phyloP scores from a whole-genome alignment of 1,140 invertebrate genomes.

The Drosophila sturtevanti region DNA sequence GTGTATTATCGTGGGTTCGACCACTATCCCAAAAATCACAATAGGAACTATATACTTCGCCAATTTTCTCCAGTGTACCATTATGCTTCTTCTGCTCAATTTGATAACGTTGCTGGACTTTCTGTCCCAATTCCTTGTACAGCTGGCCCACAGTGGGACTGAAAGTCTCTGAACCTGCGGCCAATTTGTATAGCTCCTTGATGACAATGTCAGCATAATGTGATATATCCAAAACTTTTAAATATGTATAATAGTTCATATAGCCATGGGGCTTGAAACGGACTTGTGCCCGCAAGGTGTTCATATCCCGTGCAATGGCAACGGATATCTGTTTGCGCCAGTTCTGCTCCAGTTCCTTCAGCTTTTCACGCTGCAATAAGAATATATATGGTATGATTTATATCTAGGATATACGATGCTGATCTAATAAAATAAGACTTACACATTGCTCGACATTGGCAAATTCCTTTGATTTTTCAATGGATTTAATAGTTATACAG shows the following conservation, averaged over 20 bases:
- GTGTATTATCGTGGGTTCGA: conserved; percentile 84
- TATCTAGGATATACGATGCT: too few species aligned
- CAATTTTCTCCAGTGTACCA: conserved; percentile 87
- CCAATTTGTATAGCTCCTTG: conserved; percentile 87
- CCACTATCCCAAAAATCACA: conserved; percentile 87
- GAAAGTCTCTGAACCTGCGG: conserved; percentile 90
- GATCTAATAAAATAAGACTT: conserved; percentile 22
- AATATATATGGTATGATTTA: background rate
- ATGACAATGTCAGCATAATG: conserved; percentile 87
- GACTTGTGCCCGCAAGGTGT: conserved; percentile 84
- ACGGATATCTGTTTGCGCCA: conserved; percentile 87
- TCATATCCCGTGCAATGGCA: conserved; percentile 88
- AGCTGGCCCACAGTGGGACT: conserved; percentile 88
- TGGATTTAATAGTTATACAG: conserved; percentile 86
- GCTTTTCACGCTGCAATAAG: conserved; percentile 83
- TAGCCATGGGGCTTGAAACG: conserved; percentile 66
- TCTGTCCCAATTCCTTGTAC: conserved; percentile 87
- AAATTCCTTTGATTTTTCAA: conserved; percentile 83
- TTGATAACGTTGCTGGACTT: conserved; percentile 86
- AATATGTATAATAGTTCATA: conserved; percentile 88
- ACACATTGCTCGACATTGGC: conserved; percentile 82
- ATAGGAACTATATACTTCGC: conserved; percentile 87
- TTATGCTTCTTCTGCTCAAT: conserved; percentile 86
- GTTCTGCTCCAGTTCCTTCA: conserved; percentile 85
- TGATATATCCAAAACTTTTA: conserved; percentile 86